These are phyloP conservation scores for Auanema sp. DNA, from an alignment of 2,888 invertebrate species.

Conservation along the genomic window DNA sequence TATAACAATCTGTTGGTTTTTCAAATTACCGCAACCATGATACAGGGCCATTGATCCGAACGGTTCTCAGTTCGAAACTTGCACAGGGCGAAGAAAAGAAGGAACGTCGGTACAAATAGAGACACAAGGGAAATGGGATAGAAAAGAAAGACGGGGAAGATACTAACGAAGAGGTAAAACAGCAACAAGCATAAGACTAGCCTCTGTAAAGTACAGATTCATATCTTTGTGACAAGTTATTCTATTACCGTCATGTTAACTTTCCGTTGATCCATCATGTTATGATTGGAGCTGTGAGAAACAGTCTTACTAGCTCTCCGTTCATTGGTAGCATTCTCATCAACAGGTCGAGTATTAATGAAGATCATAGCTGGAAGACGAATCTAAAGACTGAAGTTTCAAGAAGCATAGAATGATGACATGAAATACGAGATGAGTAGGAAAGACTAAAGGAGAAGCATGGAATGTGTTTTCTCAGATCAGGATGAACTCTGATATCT, in stretches of 20 bases:
- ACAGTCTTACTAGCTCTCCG: conserved; percentile 19
- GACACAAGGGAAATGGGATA: conserved; percentile 37
- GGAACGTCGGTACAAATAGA: conserved; percentile 32
- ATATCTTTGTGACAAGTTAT: too few relatives aligned
- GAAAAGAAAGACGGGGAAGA: conserved; percentile 35
- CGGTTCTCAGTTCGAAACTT: conserved; percentile 28
- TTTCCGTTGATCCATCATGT: background rate
- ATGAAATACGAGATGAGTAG: too few relatives aligned
- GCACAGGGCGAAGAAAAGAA: conserved; percentile 38
- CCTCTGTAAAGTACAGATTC: conserved; percentile 25
- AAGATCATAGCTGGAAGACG: conserved; percentile 30
- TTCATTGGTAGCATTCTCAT: conserved; percentile 27
- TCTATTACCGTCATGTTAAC: conserved; percentile 17
- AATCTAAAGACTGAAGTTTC: too few relatives aligned
- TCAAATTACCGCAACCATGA: conserved; percentile 32
- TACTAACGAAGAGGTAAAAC: conserved; percentile 41
- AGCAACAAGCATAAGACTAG: conserved; percentile 34
- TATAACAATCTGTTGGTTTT: background rate
- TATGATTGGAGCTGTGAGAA: conserved; percentile 15
- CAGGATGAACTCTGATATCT: too few relatives aligned
- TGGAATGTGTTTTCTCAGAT: too few relatives aligned
- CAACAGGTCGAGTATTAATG: conserved; percentile 44
- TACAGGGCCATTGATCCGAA: conserved; percentile 37
- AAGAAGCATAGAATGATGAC: too few relatives aligned
- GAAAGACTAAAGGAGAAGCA: too few relatives aligned